Evolutionary conservation across 2,797 vertebrate genomes (phyloP).

Genomic region (Lindbergichthys nudifrons): DNA sequence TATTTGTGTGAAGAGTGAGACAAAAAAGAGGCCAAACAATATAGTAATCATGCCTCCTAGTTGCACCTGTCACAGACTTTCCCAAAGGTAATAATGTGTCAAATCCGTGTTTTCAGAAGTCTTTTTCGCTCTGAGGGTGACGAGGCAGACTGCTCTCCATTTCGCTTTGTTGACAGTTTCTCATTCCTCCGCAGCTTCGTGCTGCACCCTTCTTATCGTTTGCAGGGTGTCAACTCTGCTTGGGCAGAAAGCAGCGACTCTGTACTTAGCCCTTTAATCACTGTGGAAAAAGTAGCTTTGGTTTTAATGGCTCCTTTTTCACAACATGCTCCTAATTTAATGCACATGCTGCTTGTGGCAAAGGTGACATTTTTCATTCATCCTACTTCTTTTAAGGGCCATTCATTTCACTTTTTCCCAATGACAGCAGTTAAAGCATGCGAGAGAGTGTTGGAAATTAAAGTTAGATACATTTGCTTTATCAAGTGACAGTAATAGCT

Average conservation of each 20-base stretch:
- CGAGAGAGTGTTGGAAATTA: neutral
- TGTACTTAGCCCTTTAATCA: slow-evolving; percentile 47
- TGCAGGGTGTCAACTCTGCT: slow-evolving; percentile 66
- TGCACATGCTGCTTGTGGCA: slow-evolving; percentile 41
- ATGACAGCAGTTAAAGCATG: neutral
- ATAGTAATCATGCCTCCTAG: slow-evolving; percentile 33
- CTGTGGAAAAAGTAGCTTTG: slow-evolving; percentile 41
- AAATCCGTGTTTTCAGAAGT: slow-evolving; percentile 41
- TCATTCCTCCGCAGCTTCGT: slow-evolving; percentile 39
- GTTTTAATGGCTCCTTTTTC: slow-evolving; percentile 56
- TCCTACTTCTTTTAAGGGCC: neutral
- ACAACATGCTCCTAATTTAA: slow-evolving; percentile 66
- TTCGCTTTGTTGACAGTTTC: slow-evolving; percentile 48
- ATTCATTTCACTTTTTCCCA: slow-evolving; percentile 20
- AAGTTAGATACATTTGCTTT: neutral
- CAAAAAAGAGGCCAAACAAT: slow-evolving; percentile 6
- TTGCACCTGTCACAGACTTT: slow-evolving; percentile 37
- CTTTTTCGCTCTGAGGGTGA: slow-evolving; percentile 45
- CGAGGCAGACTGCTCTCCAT: slow-evolving; percentile 50
- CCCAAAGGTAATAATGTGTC: slow-evolving; percentile 51
- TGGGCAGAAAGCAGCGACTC: slow-evolving; percentile 56
- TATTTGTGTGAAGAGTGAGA: slow-evolving; percentile 12
- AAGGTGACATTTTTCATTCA: slow-evolving; percentile 45
- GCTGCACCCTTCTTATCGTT: slow-evolving; percentile 43
- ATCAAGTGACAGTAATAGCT: neutral